Evolutionary conservation across 1,140 invertebrate genomes (phyloP).

Genomic region (Drosophila auraria): DNA sequence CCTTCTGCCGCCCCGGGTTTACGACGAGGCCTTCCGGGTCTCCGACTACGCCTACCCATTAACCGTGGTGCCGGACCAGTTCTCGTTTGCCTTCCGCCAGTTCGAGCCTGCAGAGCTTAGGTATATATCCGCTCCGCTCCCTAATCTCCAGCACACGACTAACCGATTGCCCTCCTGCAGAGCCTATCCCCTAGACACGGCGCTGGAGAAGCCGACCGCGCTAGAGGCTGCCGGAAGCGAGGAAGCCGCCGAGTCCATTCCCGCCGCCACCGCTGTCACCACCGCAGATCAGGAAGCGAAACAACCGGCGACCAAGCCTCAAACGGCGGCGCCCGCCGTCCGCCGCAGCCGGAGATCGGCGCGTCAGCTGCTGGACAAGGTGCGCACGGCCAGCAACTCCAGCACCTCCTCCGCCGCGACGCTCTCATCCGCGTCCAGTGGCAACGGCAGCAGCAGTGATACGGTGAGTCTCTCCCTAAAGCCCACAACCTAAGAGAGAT

Average conservation of each 20-base stretch:
- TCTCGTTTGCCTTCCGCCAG: conserved; percentile 92
- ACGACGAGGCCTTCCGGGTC: conserved; percentile 41
- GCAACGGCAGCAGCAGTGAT: conserved; percentile 64
- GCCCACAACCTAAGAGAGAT: too few relatives aligned
- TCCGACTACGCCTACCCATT: conserved; percentile 90
- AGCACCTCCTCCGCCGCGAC: conserved; percentile 35
- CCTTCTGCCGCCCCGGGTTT: conserved; percentile 47
- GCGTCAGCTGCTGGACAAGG: conserved; percentile 39
- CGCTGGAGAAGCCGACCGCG: conserved; percentile 90
- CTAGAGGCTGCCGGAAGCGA: conserved; percentile 7
- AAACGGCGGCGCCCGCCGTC: conserved; percentile 5
- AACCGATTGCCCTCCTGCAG: conserved; percentile 65
- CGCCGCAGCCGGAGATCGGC: conserved; percentile 38
- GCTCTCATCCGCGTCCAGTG: conserved; percentile 30
- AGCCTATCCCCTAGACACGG: conserved; percentile 95
- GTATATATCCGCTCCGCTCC: conserved; percentile 84
- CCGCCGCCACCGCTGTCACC: too few relatives aligned
- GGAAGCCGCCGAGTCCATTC: conserved; percentile 5
- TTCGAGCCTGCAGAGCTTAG: conserved; percentile 88
- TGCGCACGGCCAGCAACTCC: conserved; percentile 45
- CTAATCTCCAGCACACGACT: background rate
- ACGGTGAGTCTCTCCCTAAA: conserved; percentile 12
- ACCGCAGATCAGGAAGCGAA: conserved; percentile 1
- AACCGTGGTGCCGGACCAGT: conserved; percentile 96
- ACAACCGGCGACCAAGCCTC: background rate